Percentiles rank a stretch among this genome's conserved stretches.
Evolutionary conservation across 1,140 invertebrate species (phyloP).

Genomic region (Pinna nobilis): DNA sequence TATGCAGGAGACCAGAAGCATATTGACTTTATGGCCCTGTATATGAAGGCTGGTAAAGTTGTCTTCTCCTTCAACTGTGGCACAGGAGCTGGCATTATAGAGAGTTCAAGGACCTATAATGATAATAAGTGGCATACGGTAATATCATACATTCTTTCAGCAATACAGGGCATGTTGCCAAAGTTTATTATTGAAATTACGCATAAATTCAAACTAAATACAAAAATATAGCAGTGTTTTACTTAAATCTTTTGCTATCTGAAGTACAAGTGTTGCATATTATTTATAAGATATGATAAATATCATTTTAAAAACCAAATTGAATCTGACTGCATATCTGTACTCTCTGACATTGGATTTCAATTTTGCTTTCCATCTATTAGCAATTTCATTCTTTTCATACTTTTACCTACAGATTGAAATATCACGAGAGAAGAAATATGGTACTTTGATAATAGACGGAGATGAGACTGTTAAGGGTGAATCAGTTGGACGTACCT

Average conservation of each 20-base stretch:
- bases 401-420: conserved; percentile 73
- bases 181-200: too few relatives aligned
- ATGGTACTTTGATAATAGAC: conserved; percentile 83
- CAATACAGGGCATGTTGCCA: too few relatives aligned
- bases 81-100: conserved; percentile 80
- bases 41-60: conserved; percentile 85
- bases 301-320: too few relatives aligned
- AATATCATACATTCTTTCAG: conserved; percentile 23
- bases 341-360: too few relatives aligned
- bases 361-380: too few relatives aligned
- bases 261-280: too few relatives aligned
- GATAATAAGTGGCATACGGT: conserved; percentile 91
- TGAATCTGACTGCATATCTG: too few relatives aligned
- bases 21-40: conserved; percentile 87
- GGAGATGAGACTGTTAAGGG: conserved; percentile 77
- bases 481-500: conserved; percentile 77
- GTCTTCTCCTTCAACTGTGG: conserved; percentile 85
- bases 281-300: too few relatives aligned
- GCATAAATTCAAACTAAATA: too few relatives aligned
- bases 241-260: too few relatives aligned
- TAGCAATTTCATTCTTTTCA: too few relatives aligned
- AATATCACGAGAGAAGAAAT: conserved; percentile 75
- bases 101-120: conserved; percentile 78
- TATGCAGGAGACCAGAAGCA: conserved; percentile 83
- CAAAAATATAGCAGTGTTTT: too few relatives aligned